Evolutionary conservation across 2,797 vertebrate species (phyloP).

Genomic region (Galagoides demidoff): DNA sequence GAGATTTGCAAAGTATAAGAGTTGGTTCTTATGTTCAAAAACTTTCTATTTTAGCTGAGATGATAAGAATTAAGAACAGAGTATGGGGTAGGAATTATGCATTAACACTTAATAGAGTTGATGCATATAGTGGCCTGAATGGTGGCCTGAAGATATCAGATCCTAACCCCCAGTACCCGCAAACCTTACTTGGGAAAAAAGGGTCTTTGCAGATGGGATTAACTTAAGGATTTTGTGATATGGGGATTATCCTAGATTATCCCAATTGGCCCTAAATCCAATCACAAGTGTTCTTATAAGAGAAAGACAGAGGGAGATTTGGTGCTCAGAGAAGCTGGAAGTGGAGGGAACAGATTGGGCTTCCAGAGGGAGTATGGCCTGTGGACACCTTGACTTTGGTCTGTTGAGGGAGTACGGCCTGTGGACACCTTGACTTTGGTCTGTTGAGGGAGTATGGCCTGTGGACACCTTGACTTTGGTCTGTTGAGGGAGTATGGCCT

Average conservation of each 20-base stretch:
- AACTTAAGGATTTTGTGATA: constrained; percentile 25
- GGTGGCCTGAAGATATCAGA: background rate
- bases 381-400: background rate
- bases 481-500: background rate
- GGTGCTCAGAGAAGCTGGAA: background rate
- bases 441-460: too few species aligned
- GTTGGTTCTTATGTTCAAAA: background rate
- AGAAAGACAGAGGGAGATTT: background rate
- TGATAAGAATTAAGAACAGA: background rate
- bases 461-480: too few species aligned
- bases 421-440: background rate
- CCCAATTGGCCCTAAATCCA: background rate
- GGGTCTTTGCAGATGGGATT: background rate
- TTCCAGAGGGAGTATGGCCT: background rate
- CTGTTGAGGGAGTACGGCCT: background rate
- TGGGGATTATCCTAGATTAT: background rate
- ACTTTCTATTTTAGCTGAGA: background rate
- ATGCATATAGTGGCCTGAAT: background rate
- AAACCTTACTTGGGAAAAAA: constrained; percentile 14
- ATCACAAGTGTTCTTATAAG: background rate
- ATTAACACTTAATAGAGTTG: background rate
- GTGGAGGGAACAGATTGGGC: background rate
- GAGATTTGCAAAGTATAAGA: background rate
- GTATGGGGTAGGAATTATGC: background rate
- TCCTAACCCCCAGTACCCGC: background rate